These are phyloP conservation scores for Rhipidura dahli DNA, from an alignment of 2,113 vertebrate species.

Conservation along the genomic window DNA sequence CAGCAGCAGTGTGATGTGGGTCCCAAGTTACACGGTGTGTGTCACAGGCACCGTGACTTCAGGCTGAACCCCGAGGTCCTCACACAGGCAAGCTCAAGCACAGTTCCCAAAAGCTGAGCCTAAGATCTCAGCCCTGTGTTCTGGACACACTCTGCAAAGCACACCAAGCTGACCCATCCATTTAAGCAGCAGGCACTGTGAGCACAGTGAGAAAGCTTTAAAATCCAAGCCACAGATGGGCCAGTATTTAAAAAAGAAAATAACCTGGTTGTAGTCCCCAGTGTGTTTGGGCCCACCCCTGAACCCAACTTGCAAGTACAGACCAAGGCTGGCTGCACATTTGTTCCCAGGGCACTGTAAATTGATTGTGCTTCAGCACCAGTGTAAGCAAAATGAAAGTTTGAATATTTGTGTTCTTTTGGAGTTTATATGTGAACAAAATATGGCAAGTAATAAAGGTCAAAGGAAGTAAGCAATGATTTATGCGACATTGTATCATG, in stretches of 20 bases:
- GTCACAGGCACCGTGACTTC: accelerated
- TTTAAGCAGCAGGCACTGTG: background rate
- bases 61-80: background rate
- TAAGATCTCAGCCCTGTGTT: accelerated
- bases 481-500: background rate
- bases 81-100: background rate
- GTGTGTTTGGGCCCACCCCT: background rate
- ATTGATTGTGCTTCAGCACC: background rate
- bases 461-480: background rate
- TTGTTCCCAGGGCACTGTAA: background rate
- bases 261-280: background rate
- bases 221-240: background rate
- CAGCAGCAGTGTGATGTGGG: background rate
- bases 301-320: background rate
- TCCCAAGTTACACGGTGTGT: accelerated
- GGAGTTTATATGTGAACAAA: background rate
- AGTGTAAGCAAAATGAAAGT: background rate
- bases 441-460: background rate
- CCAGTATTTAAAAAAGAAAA: background rate
- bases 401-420: background rate
- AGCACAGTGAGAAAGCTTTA: background rate
- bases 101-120: background rate
- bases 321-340: background rate
- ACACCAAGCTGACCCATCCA: background rate
- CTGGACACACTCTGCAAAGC: background rate